Base-by-base conservation (phyloP, 2,888 invertebrate species). In the Ophonus ardosiacus region DNA sequence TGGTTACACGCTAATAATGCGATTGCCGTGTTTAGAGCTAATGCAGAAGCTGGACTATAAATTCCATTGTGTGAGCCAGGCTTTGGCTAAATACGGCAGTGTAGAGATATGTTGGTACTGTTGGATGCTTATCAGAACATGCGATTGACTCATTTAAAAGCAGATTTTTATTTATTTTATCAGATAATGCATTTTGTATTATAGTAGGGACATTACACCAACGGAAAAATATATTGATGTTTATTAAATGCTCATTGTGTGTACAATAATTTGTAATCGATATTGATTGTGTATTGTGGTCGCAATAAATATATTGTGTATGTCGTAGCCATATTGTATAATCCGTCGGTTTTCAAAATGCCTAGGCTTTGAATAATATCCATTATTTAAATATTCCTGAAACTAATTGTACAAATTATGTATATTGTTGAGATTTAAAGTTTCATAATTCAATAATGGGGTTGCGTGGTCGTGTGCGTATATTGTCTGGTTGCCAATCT, bases 21-120 rank as follows among this genome's bases (percentile, higher is more conserved):
- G 71, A 74, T 74, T 74, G 43, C 71, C 43, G 71, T 74, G 43
- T 74, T 74, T 74, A 74, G 71, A 74, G 21, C 17, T 74, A 74
- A 74, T 74, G 71, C 21, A 74, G 43, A 18, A 3, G 15, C 40
- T 74, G 51, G 7, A 15, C 43, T 40, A 74, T 74, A 74, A 74
- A 74, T 74, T 74, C 43, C 71, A 74, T 74, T 74, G 71, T 74
- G 71, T 74, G 18, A 74, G 43, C 18, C 71, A 8, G 51, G 71
- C 71, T 74, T 74, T 24, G 4, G 51, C 68, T 68, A 68, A 68
- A 68, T 68, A 40, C 24, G 38, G 63, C 63, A 8, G 31, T 13
- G 31, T 68, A n/a, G 68, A 68, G n/a, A n/a, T n/a, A n/a, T n/a
- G n/a, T n/a, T 68, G 24, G n/a, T n/a, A n/a, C n/a, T 38, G 43